phyloP scores from a whole-genome alignment of 2,888 invertebrate species.

The Coenonympha arcania region DNA sequence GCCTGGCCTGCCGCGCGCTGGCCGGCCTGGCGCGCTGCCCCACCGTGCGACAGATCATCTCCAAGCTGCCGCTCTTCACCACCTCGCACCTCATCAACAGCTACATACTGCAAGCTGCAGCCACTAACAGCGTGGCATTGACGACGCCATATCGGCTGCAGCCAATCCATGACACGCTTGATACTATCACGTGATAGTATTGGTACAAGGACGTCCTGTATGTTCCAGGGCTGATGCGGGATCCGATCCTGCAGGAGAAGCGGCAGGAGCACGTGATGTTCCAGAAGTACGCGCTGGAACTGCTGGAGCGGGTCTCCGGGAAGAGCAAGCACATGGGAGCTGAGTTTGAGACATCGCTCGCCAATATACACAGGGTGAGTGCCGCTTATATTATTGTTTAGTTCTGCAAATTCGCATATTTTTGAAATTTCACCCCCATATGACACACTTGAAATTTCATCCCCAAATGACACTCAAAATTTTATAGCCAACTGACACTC shows the following conservation, averaged over 20 bases:
- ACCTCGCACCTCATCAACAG: slow-evolving; percentile 92
- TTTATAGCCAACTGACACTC: too few species aligned
- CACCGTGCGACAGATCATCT: slow-evolving; percentile 93
- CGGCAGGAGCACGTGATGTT: slow-evolving; percentile 95
- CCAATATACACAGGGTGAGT: slow-evolving; percentile 88
- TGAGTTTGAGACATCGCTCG: slow-evolving; percentile 88
- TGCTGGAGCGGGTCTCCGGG: slow-evolving; percentile 92
- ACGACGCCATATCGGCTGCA: too few species aligned
- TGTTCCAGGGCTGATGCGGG: slow-evolving; percentile 87
- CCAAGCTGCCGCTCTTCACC: slow-evolving; percentile 93
- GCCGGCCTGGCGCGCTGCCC: slow-evolving; percentile 95
- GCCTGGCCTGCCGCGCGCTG: slow-evolving; percentile 92
- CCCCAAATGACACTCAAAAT: too few species aligned
- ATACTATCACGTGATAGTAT: too few species aligned
- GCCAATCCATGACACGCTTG: too few species aligned
- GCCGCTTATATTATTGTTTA: too few species aligned
- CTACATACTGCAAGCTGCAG: too few species aligned
- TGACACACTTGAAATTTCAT: too few species aligned
- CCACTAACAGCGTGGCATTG: too few species aligned
- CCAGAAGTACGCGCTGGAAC: slow-evolving; percentile 92
- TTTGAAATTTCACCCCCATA: too few species aligned
- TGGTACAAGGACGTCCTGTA: too few species aligned
- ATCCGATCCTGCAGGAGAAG: slow-evolving; percentile 97
- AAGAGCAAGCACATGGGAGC: slow-evolving; percentile 86
- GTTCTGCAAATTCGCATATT: too few species aligned